These are phyloP conservation scores for Trichopria drosophilae DNA, from an alignment of 2,888 invertebrate genomes.

Conservation along the genomic window DNA sequence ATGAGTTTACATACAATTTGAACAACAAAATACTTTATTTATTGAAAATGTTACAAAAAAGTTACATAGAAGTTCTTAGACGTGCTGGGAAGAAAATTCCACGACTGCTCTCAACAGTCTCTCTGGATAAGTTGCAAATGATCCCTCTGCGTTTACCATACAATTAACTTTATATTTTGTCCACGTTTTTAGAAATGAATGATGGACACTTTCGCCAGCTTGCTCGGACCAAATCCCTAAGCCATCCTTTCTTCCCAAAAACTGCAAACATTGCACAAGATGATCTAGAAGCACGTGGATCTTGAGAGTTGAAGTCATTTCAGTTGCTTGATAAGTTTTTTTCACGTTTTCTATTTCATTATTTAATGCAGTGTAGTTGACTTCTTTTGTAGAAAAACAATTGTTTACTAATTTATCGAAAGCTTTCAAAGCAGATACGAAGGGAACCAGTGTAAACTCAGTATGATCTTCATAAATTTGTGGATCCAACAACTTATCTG, in stretches of 20 bases:
- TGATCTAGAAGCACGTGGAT: neutral
- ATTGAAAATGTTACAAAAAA: too few relatives aligned
- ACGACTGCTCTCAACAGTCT: constrained; percentile 1
- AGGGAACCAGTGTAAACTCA: neutral
- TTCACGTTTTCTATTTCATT: neutral
- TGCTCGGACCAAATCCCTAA: constrained; percentile 1
- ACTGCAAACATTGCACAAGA: neutral
- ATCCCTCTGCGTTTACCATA: constrained; percentile 1
- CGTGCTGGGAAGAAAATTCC: neutral
- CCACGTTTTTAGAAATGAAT: neutral
- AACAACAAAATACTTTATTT: too few relatives aligned
- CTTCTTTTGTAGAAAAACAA: neutral
- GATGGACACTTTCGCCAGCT: constrained; percentile 2
- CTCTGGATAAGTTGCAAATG: neutral
- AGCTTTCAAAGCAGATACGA: neutral
- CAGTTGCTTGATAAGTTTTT: neutral
- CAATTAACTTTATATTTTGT: neutral
- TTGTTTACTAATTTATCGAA: constrained; percentile 1
- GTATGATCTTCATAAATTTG: neutral
- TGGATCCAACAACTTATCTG: neutral
- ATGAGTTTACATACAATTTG: too few relatives aligned
- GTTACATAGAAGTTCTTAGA: neutral
- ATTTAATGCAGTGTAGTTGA: neutral
- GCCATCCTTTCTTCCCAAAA: neutral
- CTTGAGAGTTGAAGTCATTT: neutral